Percentiles rank a stretch among this genome's conserved stretches.
phyloP scores from a whole-genome alignment of 2,888 invertebrate genomes.

The Candidula unifasciata region DNA sequence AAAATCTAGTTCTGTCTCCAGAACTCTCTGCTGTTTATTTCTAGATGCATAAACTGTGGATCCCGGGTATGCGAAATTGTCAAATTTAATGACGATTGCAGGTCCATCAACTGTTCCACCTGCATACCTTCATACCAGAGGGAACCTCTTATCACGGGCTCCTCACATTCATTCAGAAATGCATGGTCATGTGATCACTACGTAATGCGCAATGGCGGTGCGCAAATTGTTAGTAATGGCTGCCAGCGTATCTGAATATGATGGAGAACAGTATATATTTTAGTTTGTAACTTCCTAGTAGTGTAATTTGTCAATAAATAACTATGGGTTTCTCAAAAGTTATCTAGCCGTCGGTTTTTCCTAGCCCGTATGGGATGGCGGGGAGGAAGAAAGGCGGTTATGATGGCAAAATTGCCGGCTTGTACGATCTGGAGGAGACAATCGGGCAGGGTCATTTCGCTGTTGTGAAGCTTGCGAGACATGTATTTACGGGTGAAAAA shows the following conservation, averaged over 20 bases:
- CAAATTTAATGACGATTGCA: too few species aligned
- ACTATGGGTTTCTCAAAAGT: constrained; percentile 33
- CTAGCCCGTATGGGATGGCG: constrained; percentile 59
- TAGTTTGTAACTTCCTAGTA: constrained; percentile 30
- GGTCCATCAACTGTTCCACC: too few species aligned
- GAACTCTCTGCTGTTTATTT: too few species aligned
- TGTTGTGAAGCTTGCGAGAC: constrained; percentile 96
- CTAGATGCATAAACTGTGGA: too few species aligned
- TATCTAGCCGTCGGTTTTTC: background rate
- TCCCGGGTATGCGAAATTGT: too few species aligned
- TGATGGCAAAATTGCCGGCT: constrained; percentile 82
- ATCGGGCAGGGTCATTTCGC: constrained; percentile 99
- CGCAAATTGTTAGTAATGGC: constrained; percentile 61
- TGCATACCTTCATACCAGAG: too few species aligned
- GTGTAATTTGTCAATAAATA: constrained; percentile 39
- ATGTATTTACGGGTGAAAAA: constrained; percentile 99
- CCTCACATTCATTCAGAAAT: constrained; percentile 21
- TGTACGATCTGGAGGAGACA: constrained; percentile 98
- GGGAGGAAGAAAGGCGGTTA: constrained; percentile 69
- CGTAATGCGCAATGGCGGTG: constrained; percentile 69
- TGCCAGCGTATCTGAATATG: constrained; percentile 27
- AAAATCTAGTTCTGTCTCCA: too few species aligned
- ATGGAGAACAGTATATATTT: constrained; percentile 39
- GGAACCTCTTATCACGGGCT: too few species aligned
- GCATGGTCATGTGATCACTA: constrained; percentile 62